Conservation (phyloP, 2,797 vertebrate genomes). For the Brotula barbata region DNA sequence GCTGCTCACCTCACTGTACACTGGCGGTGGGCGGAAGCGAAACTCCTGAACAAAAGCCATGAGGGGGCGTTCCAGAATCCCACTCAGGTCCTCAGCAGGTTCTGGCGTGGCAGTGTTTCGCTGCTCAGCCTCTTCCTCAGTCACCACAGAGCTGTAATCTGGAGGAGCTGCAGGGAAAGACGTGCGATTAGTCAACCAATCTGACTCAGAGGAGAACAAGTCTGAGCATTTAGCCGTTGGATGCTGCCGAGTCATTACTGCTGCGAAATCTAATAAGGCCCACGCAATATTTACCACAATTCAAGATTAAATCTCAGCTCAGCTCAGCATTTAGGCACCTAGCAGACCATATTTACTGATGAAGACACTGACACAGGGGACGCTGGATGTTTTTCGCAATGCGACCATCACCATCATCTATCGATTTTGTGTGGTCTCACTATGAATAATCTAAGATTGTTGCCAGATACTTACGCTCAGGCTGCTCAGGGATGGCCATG, state of each 20-base stretch:
- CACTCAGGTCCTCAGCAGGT: constrained; percentile 73
- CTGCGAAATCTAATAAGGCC: constrained; percentile 33
- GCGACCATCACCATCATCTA: too few species aligned
- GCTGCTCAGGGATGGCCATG: constrained; percentile 84
- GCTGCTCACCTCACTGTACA: constrained; percentile 89
- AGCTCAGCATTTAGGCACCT: neutral
- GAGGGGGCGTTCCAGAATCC: constrained; percentile 83
- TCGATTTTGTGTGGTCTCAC: too few species aligned
- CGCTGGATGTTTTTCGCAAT: too few species aligned
- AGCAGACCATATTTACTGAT: neutral
- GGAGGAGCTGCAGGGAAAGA: constrained; percentile 84
- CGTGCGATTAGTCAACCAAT: constrained; percentile 27
- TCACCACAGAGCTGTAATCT: constrained; percentile 88
- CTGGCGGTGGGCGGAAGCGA: constrained; percentile 89
- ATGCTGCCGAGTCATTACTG: constrained; percentile 35
- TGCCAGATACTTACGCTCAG: constrained; percentile 84
- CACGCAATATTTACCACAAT: constrained; percentile 5
- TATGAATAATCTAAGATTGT: too few species aligned
- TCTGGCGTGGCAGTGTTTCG: constrained; percentile 49
- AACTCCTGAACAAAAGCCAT: constrained; percentile 93
- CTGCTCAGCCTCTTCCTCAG: constrained; percentile 75
- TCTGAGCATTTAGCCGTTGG: constrained; percentile 27
- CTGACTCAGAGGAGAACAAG: constrained; percentile 30
- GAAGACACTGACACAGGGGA: too few species aligned
- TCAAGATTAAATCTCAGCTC: constrained; percentile 2